phyloP scores from a whole-genome alignment of 2,113 vertebrate species.

The Laticauda colubrina region DNA sequence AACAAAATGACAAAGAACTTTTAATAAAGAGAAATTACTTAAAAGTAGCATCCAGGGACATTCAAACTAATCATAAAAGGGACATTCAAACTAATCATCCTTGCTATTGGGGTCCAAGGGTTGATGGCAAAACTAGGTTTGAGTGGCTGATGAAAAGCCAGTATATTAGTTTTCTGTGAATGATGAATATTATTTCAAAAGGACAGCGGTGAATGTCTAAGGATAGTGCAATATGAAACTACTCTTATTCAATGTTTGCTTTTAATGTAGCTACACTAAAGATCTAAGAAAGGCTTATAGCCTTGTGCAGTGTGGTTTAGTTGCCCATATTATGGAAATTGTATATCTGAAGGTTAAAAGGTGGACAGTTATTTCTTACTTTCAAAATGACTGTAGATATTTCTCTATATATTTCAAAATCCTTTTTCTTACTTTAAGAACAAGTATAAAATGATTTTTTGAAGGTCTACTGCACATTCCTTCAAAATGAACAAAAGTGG shows the following conservation, averaged over 20 bases:
- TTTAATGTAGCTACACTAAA: neutral
- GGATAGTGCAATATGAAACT: neutral
- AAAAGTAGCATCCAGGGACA: neutral
- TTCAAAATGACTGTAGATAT: neutral
- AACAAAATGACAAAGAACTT: neutral
- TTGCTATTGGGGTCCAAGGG: neutral
- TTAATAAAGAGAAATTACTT: neutral
- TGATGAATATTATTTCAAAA: neutral
- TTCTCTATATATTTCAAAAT: neutral
- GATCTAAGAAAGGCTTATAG: neutral
- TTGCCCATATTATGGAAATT: too few species aligned
- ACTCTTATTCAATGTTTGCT: neutral
- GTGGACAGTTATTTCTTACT: neutral
- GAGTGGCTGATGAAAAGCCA: neutral
- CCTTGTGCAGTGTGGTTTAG: neutral
- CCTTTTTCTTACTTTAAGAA: neutral
- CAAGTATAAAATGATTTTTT: neutral
- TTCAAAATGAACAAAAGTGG: neutral
- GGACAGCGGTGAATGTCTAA: neutral
- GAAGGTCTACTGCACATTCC: neutral
- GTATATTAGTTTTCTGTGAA: neutral
- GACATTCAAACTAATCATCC: neutral
- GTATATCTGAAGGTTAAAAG: neutral
- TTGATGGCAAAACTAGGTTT: neutral
- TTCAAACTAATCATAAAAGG: neutral